Conservation (phyloP, 2,797 vertebrate genomes). For the Mergus octosetaceus region DNA sequence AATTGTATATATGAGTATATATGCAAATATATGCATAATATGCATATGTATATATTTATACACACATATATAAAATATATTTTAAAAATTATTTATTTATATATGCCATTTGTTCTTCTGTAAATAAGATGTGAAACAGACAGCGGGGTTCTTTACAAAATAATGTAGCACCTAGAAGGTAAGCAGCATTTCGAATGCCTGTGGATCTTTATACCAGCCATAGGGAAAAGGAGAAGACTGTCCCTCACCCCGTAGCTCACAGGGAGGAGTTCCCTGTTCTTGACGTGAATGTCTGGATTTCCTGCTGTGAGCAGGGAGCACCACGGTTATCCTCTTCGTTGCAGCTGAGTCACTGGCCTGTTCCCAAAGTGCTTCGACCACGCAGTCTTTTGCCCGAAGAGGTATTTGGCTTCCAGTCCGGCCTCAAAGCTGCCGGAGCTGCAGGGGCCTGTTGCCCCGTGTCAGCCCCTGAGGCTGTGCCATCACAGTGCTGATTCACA, state of each 20-base stretch:
- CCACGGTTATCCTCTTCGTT: neutral
- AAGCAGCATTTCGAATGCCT: neutral
- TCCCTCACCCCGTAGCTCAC: neutral
- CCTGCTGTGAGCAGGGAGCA: neutral
- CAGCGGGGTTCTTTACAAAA: neutral
- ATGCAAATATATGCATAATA: no score
- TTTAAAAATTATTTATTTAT: no score
- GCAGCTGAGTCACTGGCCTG: neutral
- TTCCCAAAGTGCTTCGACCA: neutral
- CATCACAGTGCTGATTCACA: neutral
- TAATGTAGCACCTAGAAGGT: neutral
- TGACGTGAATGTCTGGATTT: neutral
- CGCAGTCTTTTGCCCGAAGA: neutral
- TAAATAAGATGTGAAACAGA: neutral
- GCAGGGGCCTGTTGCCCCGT: neutral
- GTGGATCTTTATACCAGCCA: neutral
- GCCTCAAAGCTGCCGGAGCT: neutral
- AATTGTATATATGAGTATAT: neutral
- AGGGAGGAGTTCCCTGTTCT: neutral
- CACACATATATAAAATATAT: no score
- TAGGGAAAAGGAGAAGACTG: neutral
- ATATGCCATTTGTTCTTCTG: neutral
- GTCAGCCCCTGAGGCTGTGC: rapidly evolving
- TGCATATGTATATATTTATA: neutral
- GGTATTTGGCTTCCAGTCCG: rapidly evolving